Evolutionary conservation across 2,888 invertebrate genomes (phyloP).

Genomic region (Pristionchus entomophagus): DNA sequence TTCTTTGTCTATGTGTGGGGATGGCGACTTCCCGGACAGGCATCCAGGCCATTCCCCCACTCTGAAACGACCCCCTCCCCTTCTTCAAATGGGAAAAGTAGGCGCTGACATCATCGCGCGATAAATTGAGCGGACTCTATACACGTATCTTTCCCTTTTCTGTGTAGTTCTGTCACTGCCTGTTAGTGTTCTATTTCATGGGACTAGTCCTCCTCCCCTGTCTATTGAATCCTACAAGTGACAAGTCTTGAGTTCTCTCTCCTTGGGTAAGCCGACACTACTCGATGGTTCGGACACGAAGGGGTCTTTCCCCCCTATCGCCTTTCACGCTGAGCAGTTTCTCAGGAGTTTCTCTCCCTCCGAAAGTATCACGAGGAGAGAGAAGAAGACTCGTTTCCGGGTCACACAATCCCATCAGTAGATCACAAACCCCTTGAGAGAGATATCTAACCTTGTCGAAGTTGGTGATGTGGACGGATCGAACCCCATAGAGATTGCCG

Average conservation of each 20-base stretch:
- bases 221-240: neutral
- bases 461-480: slow-evolving; percentile 66
- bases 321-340: neutral
- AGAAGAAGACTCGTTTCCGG: neutral
- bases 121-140: neutral
- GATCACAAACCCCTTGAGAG: neutral
- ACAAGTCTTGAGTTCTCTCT: neutral
- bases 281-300: slow-evolving; percentile 9
- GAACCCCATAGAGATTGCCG: slow-evolving; percentile 67
- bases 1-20: no score
- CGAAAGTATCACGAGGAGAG: neutral
- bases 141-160: neutral
- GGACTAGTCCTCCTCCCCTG: no score
- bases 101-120: neutral
- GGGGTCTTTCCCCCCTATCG: slow-evolving; percentile 2
- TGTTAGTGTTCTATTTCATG: neutral
- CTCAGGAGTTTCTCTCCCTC: neutral
- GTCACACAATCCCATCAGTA: neutral
- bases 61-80: neutral
- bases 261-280: neutral
- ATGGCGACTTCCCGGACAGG: no score
- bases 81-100: neutral
- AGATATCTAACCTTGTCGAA: slow-evolving; percentile 62
- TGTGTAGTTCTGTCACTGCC: neutral
- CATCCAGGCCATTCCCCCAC: no score